phyloP scores from a whole-genome alignment of 2,888 invertebrate genomes.

The Eledona agricola region DNA sequence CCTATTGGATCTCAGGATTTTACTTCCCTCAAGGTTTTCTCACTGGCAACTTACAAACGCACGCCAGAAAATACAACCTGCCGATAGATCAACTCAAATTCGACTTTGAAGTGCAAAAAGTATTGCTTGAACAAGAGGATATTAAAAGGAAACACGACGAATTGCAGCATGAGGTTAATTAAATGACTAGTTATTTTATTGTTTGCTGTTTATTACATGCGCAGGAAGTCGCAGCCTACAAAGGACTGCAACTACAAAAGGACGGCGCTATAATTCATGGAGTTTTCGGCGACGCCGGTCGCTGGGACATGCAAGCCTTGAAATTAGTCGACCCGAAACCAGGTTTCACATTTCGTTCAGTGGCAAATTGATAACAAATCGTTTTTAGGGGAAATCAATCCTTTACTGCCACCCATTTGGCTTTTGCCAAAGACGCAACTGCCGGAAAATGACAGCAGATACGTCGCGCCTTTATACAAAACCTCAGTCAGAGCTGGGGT shows the following conservation, averaged over 20 bases:
- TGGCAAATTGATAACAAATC: constrained; percentile 34
- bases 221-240: constrained; percentile 65
- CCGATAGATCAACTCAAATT: constrained; percentile 88
- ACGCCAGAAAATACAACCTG: constrained; percentile 83
- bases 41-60: constrained; percentile 89
- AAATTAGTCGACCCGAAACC: constrained; percentile 81
- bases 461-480: constrained; percentile 85
- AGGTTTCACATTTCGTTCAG: constrained; percentile 63
- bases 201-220: constrained; percentile 31
- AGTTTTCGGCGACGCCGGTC: constrained; percentile 86
- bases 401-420: constrained; percentile 74
- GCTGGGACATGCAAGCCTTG: constrained; percentile 76
- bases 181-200: constrained; percentile 1
- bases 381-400: constrained; percentile 76
- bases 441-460: constrained; percentile 70
- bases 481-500: constrained; percentile 87
- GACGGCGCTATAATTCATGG: constrained; percentile 82
- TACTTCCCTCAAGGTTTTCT: constrained; percentile 95
- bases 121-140: constrained; percentile 73
- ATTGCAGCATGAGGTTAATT: constrained; percentile 54
- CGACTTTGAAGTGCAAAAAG: constrained; percentile 74
- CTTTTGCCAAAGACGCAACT: constrained; percentile 73
- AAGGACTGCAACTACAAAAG: constrained; percentile 66
- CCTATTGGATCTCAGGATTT: constrained; percentile 93
- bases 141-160: constrained; percentile 65